These are phyloP conservation scores for Papilio helenus DNA, from an alignment of 1,140 invertebrate species.

Conservation along the genomic window DNA sequence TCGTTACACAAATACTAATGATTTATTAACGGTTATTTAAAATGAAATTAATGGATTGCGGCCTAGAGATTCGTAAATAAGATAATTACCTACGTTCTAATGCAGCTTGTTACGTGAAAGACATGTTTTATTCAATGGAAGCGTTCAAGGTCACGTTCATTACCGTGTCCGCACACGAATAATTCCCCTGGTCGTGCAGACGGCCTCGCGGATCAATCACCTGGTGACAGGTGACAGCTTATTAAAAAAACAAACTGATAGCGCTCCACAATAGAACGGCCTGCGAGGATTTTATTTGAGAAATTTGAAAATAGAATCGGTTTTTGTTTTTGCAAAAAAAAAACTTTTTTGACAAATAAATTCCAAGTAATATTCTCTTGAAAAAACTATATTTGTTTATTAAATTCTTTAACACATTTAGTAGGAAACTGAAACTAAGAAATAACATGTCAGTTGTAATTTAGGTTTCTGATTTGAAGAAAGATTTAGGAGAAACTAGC, in stretches of 20 bases:
- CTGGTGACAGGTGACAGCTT: constrained; percentile 50
- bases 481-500: too few species aligned
- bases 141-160: constrained; percentile 40
- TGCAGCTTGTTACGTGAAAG: constrained; percentile 5
- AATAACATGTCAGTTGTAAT: too few species aligned
- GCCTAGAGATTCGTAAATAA: constrained; percentile 8
- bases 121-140: constrained; percentile 21
- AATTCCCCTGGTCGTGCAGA: constrained; percentile 56
- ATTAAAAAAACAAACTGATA: constrained; percentile 42
- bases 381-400: not conserved
- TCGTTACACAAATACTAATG: constrained; percentile 25
- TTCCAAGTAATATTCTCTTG: too few species aligned
- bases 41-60: constrained; percentile 25
- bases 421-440: too few species aligned
- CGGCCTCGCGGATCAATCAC: constrained; percentile 68
- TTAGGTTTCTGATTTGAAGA: too few species aligned
- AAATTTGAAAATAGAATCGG: constrained; percentile 1
- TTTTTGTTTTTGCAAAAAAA: not conserved
- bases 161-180: constrained; percentile 50
- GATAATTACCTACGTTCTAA: not conserved
- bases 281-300: not conserved
- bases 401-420: too few species aligned
- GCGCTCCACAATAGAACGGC: constrained; percentile 26
- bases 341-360: not conserved
- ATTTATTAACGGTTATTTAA: constrained; percentile 34